A percentile compares a stretch with the other conserved stretches of the same genome.
phyloP scores from a whole-genome alignment of 2,888 invertebrate species.

The Drosophila greeni region DNA sequence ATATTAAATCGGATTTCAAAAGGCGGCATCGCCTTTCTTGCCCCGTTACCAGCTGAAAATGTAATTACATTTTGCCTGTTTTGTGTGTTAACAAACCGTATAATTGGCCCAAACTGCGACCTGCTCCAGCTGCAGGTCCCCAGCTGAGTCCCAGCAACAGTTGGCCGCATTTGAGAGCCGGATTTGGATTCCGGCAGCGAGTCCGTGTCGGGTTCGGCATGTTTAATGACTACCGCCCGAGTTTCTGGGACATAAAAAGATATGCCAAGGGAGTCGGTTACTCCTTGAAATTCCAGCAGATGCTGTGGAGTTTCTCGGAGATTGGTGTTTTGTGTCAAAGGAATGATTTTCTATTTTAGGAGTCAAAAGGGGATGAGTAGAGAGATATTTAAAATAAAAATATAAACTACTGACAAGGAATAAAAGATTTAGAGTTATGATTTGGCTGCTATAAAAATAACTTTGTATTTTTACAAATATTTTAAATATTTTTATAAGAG shows the following conservation, averaged over 20 bases:
- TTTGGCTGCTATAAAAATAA: neutral
- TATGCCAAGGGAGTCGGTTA: neutral
- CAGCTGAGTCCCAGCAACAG: conserved; percentile 39
- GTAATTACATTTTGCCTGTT: conserved; percentile 73
- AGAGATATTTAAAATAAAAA: no score
- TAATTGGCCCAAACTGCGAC: conserved; percentile 65
- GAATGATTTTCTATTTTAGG: neutral
- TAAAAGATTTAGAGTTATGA: no score
- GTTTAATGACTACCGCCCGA: conserved; percentile 24
- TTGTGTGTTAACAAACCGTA: conserved; percentile 73
- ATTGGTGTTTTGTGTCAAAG: conserved; percentile 3
- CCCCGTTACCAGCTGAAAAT: conserved; percentile 54
- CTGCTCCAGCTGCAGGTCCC: conserved; percentile 46
- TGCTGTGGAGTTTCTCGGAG: neutral
- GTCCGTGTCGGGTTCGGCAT: conserved; percentile 18
- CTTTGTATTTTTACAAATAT: neutral
- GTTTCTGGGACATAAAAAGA: conserved; percentile 2
- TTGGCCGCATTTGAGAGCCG: conserved; percentile 35
- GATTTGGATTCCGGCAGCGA: conserved; percentile 21
- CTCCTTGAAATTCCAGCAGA: neutral
- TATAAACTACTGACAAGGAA: no score
- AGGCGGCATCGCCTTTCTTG: conserved; percentile 27
- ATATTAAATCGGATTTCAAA: conserved; percentile 74
- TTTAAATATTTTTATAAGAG: neutral
- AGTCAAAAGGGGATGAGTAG: neutral